These are phyloP conservation scores for Chionodraco myersi DNA, from an alignment of 2,113 vertebrate species.

Conservation along the genomic window DNA sequence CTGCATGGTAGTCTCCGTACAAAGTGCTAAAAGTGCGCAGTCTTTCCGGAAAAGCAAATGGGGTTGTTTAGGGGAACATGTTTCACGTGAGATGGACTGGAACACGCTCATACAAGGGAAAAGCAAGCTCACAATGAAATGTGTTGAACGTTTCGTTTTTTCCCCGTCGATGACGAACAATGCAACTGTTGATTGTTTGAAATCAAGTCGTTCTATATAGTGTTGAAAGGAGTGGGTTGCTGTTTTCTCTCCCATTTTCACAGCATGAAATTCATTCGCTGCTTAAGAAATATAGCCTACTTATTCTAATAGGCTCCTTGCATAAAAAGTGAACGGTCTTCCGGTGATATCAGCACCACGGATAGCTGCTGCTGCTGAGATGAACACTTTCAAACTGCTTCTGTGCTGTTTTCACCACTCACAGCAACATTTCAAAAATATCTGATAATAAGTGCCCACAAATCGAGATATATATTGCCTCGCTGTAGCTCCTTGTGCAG, in stretches of 20 bases:
- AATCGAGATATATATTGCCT: background rate
- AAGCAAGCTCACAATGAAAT: background rate
- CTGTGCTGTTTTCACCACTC: background rate
- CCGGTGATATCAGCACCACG: conserved; percentile 48
- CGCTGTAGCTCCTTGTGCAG: background rate
- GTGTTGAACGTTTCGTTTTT: background rate
- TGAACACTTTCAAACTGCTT: conserved; percentile 15
- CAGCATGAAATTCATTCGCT: fast-evolving
- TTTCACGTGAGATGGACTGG: background rate
- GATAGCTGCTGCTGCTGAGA: conserved; percentile 27
- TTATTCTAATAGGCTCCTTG: background rate
- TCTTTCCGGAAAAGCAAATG: conserved; percentile 1
- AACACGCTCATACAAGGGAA: background rate
- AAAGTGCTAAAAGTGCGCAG: conserved; percentile 74
- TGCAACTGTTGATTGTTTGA: conserved; percentile 72
- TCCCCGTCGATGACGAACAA: conserved; percentile 25
- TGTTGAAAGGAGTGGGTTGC: background rate
- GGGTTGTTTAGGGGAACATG: background rate
- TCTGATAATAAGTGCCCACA: background rate
- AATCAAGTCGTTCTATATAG: conserved; percentile 22
- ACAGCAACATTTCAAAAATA: background rate
- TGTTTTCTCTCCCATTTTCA: background rate
- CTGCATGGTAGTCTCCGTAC: conserved; percentile 20
- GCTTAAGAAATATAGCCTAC: background rate
- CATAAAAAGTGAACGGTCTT: conserved; percentile 45